Conservation (phyloP, 2,113 vertebrate genomes). For the Rhineura floridana region DNA sequence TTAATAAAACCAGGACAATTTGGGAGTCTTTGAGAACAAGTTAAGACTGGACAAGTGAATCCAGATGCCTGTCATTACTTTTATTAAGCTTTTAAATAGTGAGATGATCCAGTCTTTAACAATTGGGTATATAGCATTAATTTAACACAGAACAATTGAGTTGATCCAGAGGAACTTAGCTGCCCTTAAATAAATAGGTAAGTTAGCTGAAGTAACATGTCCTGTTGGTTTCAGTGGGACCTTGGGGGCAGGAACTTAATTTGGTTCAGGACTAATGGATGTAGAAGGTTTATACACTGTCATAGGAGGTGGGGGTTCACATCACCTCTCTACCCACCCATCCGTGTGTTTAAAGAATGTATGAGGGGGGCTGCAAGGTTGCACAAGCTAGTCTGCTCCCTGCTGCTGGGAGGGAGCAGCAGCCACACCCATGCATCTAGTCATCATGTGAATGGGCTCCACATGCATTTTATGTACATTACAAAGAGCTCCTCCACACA, state of each 20-base stretch:
- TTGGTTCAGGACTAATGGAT: not conserved
- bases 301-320: no score
- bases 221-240: not conserved
- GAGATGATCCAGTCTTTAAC: not conserved
- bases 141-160: not conserved
- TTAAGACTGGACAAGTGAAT: not conserved
- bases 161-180: not conserved
- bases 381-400: no score
- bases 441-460: no score
- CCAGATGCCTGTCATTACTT: not conserved
- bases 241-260: not conserved
- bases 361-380: no score
- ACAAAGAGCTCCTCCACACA: no score
- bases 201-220: not conserved
- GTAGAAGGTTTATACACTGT: not conserved
- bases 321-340: no score
- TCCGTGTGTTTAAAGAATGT: no score
- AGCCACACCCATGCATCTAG: no score
- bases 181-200: not conserved
- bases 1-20: not conserved
- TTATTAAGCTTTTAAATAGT: not conserved
- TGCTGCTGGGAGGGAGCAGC: no score
- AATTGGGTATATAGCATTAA: not conserved
- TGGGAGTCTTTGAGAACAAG: not conserved
- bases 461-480: no score